Base-by-base conservation (phyloP, 2,888 invertebrate species). In the Eueremaeus valkanovi region DNA sequence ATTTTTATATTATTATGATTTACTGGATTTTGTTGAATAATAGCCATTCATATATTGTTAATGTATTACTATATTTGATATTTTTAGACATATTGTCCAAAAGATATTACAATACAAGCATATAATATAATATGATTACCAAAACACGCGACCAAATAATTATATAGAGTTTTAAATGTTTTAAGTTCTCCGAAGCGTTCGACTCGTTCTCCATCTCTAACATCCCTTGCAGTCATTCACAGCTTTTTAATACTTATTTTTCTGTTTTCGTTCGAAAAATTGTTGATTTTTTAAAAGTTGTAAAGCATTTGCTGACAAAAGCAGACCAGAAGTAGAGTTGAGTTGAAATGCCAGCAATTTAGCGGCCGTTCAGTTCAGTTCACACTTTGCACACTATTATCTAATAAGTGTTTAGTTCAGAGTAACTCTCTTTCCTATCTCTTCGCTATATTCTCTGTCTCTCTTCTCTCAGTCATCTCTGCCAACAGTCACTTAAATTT, bases 291-390 rank as follows among this genome's bases (percentile, higher is more conserved):
- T 33, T 33, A 11, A 66, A 66, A 66, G 36, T 36, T 18, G 21
- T 36, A 36, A 33, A 66, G 36, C 33, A 66, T 66, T 66, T 66
- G 66, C 36, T 66, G 66, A 66, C 66, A 66, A 66, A 66, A 66
- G 36, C 66, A 66, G 66, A 66, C 61, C 61, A 61, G 27, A n/a
- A 51, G 61, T 31, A 61, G 27, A n/a, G 21, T 29, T 31, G 33
- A 61, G 61, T 61, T 61, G 61, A 61, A 61, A 61, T 21, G 18
- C 61, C 24, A 61, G 24, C 29, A 29, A 58, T 66, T 36, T 33
- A 5, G 33, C n/a, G 36, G 33, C 36, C 36, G 33, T 33, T 58
- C 24, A 58, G 13, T n/a, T 58, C 3, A 21, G 21, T 63, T 63
- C 13, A 5, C 6, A 55, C 31, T 58, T 9, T 58, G 16, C 24